phyloP scores from a whole-genome alignment of 2,888 invertebrate species.

The Poecilobothrus nobilitatus region DNA sequence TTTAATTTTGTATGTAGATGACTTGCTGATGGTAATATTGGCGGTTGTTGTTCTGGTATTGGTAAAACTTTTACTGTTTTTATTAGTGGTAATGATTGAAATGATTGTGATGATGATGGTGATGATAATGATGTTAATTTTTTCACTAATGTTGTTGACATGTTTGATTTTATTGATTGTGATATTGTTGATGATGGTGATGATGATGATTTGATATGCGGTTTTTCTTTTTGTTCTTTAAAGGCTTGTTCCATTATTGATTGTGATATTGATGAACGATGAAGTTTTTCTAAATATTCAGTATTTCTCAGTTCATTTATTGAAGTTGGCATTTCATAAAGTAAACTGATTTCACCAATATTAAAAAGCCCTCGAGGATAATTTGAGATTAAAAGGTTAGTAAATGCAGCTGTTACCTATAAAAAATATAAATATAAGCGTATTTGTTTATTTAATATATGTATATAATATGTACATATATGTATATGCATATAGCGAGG shows the following conservation, averaged over 20 bases:
- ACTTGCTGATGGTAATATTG: conserved; percentile 7
- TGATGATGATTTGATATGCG: conserved; percentile 8
- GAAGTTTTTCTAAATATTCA: neutral
- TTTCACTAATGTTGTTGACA: neutral
- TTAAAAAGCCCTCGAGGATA: conserved; percentile 32
- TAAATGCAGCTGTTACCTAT: conserved; percentile 25
- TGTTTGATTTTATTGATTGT: neutral
- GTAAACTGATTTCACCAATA: conserved; percentile 30
- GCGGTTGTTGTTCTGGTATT: conserved; percentile 8
- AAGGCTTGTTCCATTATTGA: neutral
- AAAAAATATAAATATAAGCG: conserved; percentile 11
- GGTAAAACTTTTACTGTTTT: conserved; percentile 11
- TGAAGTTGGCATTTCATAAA: conserved; percentile 33
- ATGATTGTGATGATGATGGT: conserved; percentile 3
- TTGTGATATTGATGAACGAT: neutral
- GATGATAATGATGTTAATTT: neutral
- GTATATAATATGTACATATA: too few species aligned
- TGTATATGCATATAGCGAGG: too few species aligned
- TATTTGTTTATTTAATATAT: too few species aligned
- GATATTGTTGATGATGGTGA: neutral
- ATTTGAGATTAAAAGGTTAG: conserved; percentile 31
- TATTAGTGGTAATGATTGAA: conserved; percentile 2
- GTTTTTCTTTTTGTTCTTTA: conserved; percentile 4
- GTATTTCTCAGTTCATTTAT: conserved; percentile 14
- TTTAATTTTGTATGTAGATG: neutral